phyloP scores from a whole-genome alignment of 2,888 invertebrate genomes.

The Scaptomyza flava region DNA sequence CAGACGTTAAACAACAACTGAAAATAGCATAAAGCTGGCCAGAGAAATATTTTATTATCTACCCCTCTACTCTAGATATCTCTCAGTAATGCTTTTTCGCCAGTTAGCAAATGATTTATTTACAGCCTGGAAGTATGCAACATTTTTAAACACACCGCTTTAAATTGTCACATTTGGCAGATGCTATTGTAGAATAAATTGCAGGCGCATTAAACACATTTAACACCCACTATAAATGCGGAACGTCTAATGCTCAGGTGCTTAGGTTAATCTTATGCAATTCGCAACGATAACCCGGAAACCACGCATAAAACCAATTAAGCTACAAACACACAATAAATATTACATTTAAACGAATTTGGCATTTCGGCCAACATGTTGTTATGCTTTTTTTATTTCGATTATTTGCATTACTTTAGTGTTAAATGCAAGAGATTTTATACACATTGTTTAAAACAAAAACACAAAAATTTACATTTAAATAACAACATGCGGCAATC shows the following conservation, averaged over 20 bases:
- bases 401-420: constrained; percentile 50
- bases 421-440: constrained; percentile 53
- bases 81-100: too few relatives aligned
- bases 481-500: constrained; percentile 36
- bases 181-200: constrained; percentile 7
- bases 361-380: constrained; percentile 24
- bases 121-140: constrained; percentile 50
- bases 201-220: constrained; percentile 24
- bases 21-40: too few relatives aligned
- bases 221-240: constrained; percentile 38
- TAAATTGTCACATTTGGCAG: not conserved
- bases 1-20: too few relatives aligned
- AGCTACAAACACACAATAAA: constrained; percentile 33
- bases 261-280: constrained; percentile 36
- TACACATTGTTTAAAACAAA: constrained; percentile 11
- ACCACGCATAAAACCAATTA: constrained; percentile 60
- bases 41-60: too few relatives aligned
- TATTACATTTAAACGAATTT: constrained; percentile 42
- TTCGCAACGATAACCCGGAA: constrained; percentile 44
- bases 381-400: not conserved
- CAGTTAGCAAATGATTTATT: not conserved
- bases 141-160: not conserved
- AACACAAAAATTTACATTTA: constrained; percentile 30
- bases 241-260: constrained; percentile 35
- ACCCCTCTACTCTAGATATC: too few relatives aligned